Base-by-base conservation (phyloP, 2,113 vertebrate genomes). In the Telmatochromis sp. region DNA sequence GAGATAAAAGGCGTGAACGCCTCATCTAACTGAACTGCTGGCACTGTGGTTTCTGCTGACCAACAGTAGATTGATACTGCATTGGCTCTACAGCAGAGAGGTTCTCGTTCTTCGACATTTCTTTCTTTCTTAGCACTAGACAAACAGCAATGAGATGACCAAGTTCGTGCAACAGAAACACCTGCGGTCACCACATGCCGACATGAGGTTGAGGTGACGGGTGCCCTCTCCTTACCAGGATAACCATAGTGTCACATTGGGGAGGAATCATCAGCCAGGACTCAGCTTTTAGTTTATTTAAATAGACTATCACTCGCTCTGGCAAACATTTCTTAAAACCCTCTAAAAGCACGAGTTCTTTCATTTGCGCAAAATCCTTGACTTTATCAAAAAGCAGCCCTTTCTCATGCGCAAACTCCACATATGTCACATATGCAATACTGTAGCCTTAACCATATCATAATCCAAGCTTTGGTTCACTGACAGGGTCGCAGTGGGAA, bases 51-150 rank as follows among this genome's bases (percentile, higher is more conserved):
- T 35, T 2, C 0, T 12, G 17, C 31, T 7, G 31, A 65, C 31
- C 31, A 65, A 65, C 6, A 7, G 31, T n/a, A 65, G 17, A 0
- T 7, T 65, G 60, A n/a, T 35, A n/a, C 17, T 65, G 31, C 3
- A n/a, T 35, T 65, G 31, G 10, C 31, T 65, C 31, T 65, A 2
- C 60, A 65, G 31, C 60, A 65, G 60, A 65, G 10, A 37, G 10
- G 31, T 7, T 65, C n/a, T 37, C 2, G 19, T 65, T 65, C 60
- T 35, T 65, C 2, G 0, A 65, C 17, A 7, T 35, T 2, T 35
- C 0, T 65, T 65, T 65, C 31, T 37, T 37, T 65, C 60, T 37
- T n/a, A 65, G 60, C 60, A 65, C 60, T 13, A 3, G 31, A 65
- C 60, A n/a, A 65, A 65, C 10, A 65, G 17, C 17, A 65, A 37